A percentile compares a stretch with the other conserved stretches of the same genome.
Conservation (phyloP, 2,113 vertebrate genomes). For the Zapornia atra region DNA sequence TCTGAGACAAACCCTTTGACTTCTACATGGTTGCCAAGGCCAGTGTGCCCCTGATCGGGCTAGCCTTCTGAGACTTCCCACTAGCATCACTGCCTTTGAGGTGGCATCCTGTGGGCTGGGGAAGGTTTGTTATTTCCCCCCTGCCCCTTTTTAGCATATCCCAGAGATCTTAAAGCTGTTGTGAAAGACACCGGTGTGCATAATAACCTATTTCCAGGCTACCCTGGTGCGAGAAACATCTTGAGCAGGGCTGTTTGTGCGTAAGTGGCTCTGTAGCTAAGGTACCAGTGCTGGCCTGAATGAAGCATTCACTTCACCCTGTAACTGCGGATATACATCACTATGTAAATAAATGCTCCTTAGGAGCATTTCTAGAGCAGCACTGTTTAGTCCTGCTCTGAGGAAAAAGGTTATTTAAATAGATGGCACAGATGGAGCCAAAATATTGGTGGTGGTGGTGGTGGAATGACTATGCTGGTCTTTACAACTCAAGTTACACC, state of each 20-base stretch:
- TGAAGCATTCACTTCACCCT: not conserved
- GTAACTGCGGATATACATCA: not conserved
- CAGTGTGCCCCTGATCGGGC: rapidly evolving
- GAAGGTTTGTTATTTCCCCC: not conserved
- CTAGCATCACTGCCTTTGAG: rapidly evolving
- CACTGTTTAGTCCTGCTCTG: not conserved
- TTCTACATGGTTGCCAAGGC: not conserved
- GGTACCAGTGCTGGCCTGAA: not conserved
- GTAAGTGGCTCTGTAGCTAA: not conserved
- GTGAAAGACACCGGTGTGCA: not conserved
- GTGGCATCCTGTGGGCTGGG: not conserved
- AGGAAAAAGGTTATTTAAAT: not conserved
- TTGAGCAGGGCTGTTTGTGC: not conserved
- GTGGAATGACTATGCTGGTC: not conserved
- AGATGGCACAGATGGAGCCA: not conserved
- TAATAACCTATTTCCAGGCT: not conserved
- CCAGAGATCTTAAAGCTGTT: not conserved
- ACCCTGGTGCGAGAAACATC: not conserved
- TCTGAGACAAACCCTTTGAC: not conserved
- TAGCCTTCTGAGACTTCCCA: not conserved
- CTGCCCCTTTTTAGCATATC: rapidly evolving
- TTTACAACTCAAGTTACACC: not conserved
- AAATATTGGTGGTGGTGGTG: not conserved
- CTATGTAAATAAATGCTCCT: not conserved
- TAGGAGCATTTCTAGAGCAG: not conserved